Evolutionary conservation across 2,888 invertebrate genomes (phyloP).

Genomic region (Mactromeris polynyma): DNA sequence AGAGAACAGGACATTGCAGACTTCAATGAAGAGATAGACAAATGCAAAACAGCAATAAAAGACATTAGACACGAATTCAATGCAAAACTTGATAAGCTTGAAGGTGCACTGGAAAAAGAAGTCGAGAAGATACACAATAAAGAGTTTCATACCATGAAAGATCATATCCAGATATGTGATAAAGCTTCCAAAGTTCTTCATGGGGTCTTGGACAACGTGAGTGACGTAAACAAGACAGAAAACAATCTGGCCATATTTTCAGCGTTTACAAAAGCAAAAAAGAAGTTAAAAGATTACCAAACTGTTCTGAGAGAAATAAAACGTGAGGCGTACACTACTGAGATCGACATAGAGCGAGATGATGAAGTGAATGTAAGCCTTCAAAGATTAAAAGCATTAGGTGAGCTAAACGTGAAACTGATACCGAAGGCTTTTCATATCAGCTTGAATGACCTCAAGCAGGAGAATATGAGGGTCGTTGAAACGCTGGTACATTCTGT

Average conservation of each 20-base stretch:
- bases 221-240: conserved; percentile 53
- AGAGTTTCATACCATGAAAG: conserved; percentile 41
- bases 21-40: conserved; percentile 44
- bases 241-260: conserved; percentile 53
- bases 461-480: conserved; percentile 56
- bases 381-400: conserved; percentile 33
- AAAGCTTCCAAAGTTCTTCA: conserved; percentile 39
- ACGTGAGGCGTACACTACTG: conserved; percentile 53
- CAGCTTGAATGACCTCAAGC: conserved; percentile 43
- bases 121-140: conserved; percentile 32
- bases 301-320: conserved; percentile 52
- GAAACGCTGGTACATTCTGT: conserved; percentile 61
- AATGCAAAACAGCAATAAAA: conserved; percentile 33
- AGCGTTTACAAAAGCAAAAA: conserved; percentile 47
- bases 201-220: conserved; percentile 21
- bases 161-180: conserved; percentile 56
- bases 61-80: conserved; percentile 57
- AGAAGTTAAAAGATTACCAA: conserved; percentile 45
- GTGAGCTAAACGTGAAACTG: conserved; percentile 36
- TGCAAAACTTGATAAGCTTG: conserved; percentile 52
- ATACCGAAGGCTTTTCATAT: conserved; percentile 58
- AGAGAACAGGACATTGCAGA: conserved; percentile 52
- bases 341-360: conserved; percentile 33
- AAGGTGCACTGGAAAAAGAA: conserved; percentile 37
- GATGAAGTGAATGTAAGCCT: conserved; percentile 39